Conservation (phyloP, 2,113 vertebrate species). For the Eulacestoma nigropectus region DNA sequence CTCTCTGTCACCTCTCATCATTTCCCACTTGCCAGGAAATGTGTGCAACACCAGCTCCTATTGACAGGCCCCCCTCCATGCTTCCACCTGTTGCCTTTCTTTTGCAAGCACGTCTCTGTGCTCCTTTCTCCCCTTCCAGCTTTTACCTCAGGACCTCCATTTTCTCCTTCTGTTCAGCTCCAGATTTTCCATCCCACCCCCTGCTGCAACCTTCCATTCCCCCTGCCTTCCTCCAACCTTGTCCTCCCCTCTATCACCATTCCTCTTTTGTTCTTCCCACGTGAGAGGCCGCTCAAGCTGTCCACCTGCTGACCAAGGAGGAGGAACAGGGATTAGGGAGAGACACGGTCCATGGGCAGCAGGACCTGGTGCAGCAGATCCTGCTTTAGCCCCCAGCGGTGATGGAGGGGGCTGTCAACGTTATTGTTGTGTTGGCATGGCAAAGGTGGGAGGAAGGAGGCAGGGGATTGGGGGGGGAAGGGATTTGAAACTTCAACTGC, state of each 20-base stretch:
- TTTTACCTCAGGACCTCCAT: neutral
- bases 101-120: neutral
- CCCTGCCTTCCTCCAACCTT: neutral
- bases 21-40: neutral
- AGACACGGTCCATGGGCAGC: accelerated
- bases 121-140: neutral
- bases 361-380: neutral
- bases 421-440: neutral
- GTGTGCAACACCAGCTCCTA: neutral
- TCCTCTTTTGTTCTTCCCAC: neutral
- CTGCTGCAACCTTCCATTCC: neutral
- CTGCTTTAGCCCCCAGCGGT: accelerated
- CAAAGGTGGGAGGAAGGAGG: neutral
- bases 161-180: neutral
- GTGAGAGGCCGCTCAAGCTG: neutral
- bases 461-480: neutral
- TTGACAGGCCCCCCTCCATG: neutral
- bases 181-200: neutral
- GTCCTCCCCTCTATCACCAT: neutral
- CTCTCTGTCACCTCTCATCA: neutral
- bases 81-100: neutral
- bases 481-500: neutral
- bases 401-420: neutral
- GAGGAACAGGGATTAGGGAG: neutral
- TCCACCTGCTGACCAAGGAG: neutral